Evolutionary conservation across 1,140 invertebrate species (phyloP), one percentile per base, ranked within the genome.

Genomic region (Drosophila elegans): DNA sequence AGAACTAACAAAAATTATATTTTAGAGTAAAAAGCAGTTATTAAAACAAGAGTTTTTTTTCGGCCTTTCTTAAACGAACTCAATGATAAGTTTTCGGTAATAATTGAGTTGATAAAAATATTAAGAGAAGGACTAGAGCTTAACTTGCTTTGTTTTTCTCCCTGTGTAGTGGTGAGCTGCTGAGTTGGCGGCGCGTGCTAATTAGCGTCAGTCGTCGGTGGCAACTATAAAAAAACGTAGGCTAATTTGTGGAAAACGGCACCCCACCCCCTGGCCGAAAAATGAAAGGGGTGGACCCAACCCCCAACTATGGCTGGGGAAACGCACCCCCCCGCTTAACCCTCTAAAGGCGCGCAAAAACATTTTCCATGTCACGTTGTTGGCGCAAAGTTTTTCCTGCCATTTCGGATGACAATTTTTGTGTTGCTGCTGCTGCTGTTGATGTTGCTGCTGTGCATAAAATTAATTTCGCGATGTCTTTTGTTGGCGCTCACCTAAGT

Each of bases 361-460:
- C 82, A 88, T 84, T 88, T 89, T 88, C 84, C 84, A 88, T 88
- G 84, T 88, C 84, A 89, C 84, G 84, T 88, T 79, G 77, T 82
- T 83, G 74, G 74, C 67, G 84, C 72, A 78, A 68, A 78, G 51
- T 78, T 85, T 77, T 80, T 78, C 73, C 60, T 68, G 64, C 60
- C 64, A 68, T 66, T 44, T 76, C 73, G 71, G 71, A 73, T 82
- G 83, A 78, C 64, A 78, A 77, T 77, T 88, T 79, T 76, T 75
- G 68, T 83, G 80, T 64, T 67, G 64, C 48, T 53, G 62, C 42
- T 13, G 57, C 45, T 32, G 63, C 52, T 68, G 62, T 62, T 74
- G 68, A 63, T 82, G 53, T 69, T 78, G 74, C 51, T 84, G 51
- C 36, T 86, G 76, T 80, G 84, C 80, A 83, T 84, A 77, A 84